phyloP scores from a whole-genome alignment of 2,888 invertebrate species.

The Netelia inedita region DNA sequence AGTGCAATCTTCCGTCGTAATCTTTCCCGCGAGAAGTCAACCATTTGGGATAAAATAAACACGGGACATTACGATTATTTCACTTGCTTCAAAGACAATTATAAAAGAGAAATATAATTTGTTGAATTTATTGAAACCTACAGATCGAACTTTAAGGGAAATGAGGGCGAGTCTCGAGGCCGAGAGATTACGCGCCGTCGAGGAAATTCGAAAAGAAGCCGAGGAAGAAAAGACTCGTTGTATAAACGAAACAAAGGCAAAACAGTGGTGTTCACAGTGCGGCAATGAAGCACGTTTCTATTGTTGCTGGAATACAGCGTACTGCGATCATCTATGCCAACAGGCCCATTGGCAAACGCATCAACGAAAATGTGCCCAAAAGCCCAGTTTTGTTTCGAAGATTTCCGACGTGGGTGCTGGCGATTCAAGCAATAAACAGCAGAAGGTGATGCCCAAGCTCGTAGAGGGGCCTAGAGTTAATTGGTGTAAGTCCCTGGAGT shows the following conservation, averaged over 20 bases:
- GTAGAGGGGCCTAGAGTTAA: slow-evolving; percentile 71
- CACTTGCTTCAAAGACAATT: slow-evolving; percentile 71
- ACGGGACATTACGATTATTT: no score
- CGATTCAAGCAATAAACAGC: slow-evolving; percentile 41
- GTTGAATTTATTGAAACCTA: background rate
- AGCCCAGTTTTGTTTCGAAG: slow-evolving; percentile 70
- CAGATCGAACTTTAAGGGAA: slow-evolving; percentile 90
- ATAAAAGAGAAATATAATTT: background rate
- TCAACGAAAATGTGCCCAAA: slow-evolving; percentile 88
- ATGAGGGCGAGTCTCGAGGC: slow-evolving; percentile 90
- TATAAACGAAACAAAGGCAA: slow-evolving; percentile 92
- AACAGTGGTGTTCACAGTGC: slow-evolving; percentile 97
- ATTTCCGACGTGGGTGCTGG: slow-evolving; percentile 56
- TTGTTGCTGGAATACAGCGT: slow-evolving; percentile 98
- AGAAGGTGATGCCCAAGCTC: slow-evolving; percentile 71
- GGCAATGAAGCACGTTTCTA: slow-evolving; percentile 95
- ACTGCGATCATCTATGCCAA: slow-evolving; percentile 96
- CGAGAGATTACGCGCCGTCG: slow-evolving; percentile 89
- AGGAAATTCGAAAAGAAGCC: slow-evolving; percentile 89
- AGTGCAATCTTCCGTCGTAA: no score
- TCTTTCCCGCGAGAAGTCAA: no score
- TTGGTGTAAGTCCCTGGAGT: slow-evolving; percentile 68
- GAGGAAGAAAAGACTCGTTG: slow-evolving; percentile 90
- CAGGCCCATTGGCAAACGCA: slow-evolving; percentile 94
- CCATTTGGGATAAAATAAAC: no score